phyloP scores from a whole-genome alignment of 2,888 invertebrate genomes.

The Coleophora flavipennella region DNA sequence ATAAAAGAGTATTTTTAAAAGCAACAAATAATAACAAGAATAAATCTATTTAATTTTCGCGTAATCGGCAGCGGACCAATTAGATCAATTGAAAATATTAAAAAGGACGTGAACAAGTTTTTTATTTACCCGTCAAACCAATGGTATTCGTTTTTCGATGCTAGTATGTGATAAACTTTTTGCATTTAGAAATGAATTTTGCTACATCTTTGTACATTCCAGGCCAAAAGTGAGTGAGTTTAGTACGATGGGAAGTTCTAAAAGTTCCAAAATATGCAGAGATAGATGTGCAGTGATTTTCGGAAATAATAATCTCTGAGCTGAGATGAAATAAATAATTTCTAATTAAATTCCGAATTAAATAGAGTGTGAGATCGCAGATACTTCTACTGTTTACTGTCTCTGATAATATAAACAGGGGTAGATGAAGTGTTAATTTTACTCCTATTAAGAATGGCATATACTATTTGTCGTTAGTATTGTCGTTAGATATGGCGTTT shows the following conservation, averaged over 20 bases:
- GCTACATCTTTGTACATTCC: constrained; percentile 15
- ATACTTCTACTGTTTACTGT: too few species aligned
- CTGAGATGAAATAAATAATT: too few species aligned
- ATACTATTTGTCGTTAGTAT: constrained; percentile 15
- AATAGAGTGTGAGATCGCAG: too few species aligned
- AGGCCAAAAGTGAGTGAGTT: constrained; percentile 11
- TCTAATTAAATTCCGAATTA: too few species aligned
- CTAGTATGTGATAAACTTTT: background rate
- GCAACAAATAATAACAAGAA: constrained; percentile 16
- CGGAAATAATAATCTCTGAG: background rate
- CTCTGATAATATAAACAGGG: too few species aligned
- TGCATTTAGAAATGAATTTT: constrained; percentile 9
- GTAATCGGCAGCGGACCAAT: constrained; percentile 17
- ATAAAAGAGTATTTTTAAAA: constrained; percentile 17
- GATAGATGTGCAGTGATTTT: constrained; percentile 11
- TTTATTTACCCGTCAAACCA: constrained; percentile 18
- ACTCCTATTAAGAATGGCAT: too few species aligned
- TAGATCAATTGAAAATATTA: constrained; percentile 17
- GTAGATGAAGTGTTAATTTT: too few species aligned
- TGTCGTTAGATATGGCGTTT: background rate
- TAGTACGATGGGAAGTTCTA: constrained; percentile 19
- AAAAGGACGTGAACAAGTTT: constrained; percentile 17
- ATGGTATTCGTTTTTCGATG: constrained; percentile 8
- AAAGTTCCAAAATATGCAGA: constrained; percentile 8
- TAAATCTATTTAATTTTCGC: constrained; percentile 10